phyloP scores from a whole-genome alignment of 2,888 invertebrate species.

The Scaptomyza polygonia region DNA sequence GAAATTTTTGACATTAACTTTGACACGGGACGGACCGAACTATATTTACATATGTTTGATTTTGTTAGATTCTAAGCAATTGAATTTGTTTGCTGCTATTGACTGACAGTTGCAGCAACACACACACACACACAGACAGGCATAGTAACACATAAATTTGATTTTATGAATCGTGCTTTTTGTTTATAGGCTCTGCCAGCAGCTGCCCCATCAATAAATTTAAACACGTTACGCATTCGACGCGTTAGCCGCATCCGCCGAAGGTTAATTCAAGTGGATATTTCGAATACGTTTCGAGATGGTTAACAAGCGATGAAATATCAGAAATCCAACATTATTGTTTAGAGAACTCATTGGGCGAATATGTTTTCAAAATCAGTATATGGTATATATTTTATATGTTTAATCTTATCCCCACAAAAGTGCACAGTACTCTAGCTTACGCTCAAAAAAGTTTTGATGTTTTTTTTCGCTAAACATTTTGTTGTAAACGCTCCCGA shows the following conservation, averaged over 20 bases:
- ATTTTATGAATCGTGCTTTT: neutral
- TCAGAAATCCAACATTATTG: no score
- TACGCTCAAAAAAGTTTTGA: no score
- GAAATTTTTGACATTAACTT: neutral
- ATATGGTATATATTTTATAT: no score
- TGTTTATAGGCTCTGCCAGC: neutral
- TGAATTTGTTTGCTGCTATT: neutral
- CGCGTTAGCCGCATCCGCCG: neutral
- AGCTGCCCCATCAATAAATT: neutral
- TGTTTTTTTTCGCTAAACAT: no score
- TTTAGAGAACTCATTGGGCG: no score
- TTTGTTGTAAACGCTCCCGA: no score
- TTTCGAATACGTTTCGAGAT: neutral
- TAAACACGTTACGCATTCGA: constrained; percentile 28
- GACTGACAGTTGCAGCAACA: neutral
- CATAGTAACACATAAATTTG: neutral
- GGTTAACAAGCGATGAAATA: no score
- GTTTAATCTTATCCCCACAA: no score
- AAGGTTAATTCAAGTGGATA: neutral
- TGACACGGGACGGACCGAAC: constrained; percentile 2
- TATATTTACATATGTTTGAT: neutral
- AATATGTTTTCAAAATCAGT: no score
- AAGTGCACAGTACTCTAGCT: no score
- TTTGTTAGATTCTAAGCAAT: neutral
- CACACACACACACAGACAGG: constrained; percentile 1